These are phyloP conservation scores for Pelochelys cantorii DNA, from an alignment of 2,797 vertebrate species.

Conservation along the genomic window DNA sequence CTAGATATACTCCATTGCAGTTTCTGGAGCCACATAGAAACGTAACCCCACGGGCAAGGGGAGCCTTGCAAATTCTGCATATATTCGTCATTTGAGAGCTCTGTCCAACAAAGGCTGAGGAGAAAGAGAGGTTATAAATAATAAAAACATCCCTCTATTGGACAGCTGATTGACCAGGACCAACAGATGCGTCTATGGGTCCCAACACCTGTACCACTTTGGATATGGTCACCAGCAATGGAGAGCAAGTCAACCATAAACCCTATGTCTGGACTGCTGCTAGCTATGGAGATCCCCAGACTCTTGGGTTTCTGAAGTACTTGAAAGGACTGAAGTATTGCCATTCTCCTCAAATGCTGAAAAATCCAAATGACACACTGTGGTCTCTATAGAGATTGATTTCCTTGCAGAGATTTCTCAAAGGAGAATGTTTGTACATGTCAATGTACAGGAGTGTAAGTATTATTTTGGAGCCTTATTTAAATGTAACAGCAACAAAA, in stretches of 20 bases:
- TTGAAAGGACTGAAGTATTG: not conserved
- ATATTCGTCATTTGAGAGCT: not conserved
- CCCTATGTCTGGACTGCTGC: not conserved
- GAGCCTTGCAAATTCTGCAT: not conserved
- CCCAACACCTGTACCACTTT: not conserved
- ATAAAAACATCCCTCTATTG: not conserved
- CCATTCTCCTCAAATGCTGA: not conserved
- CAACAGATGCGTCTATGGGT: not conserved
- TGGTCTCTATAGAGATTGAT: not conserved
- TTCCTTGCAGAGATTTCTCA: no score
- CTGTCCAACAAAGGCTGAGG: not conserved
- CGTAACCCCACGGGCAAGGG: not conserved
- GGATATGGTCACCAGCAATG: not conserved
- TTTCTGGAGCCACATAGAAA: not conserved
- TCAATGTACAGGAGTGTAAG: not conserved
- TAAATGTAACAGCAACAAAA: not conserved
- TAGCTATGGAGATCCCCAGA: not conserved
- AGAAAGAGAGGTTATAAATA: not conserved
- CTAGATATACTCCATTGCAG: not conserved
- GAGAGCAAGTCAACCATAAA: not conserved
- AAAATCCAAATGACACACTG: not conserved
- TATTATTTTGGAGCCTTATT: not conserved
- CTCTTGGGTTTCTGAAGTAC: not conserved
- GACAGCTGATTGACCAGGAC: not conserved
- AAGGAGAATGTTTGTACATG: not conserved